Conservation (phyloP, 2,113 vertebrate species). For the Plecotus auritus region DNA sequence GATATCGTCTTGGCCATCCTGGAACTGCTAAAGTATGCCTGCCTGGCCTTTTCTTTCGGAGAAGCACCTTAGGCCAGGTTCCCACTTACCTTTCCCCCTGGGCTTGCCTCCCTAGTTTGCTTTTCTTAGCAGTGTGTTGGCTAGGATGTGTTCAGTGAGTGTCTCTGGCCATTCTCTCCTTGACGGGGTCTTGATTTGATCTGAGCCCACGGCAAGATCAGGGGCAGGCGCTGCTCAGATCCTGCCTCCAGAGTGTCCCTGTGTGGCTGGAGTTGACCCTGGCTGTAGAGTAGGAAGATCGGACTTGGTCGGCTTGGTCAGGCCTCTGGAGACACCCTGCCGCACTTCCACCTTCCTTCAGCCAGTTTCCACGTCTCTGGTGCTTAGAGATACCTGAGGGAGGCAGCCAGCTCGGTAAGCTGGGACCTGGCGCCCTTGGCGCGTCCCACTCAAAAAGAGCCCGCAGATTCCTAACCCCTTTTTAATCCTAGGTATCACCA, state of each 20-base stretch:
- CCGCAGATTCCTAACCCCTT: conserved; percentile 34
- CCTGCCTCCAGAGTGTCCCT: conserved; percentile 67
- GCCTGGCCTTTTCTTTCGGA: conserved; percentile 59
- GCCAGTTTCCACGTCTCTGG: conserved; percentile 67
- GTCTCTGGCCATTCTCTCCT: conserved; percentile 64
- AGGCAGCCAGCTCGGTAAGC: conserved; percentile 66
- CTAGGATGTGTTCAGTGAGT: conserved; percentile 62
- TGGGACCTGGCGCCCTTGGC: conserved; percentile 74
- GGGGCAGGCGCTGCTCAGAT: conserved; percentile 66
- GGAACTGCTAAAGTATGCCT: conserved; percentile 94
- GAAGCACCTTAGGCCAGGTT: conserved; percentile 63
- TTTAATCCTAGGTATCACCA: conserved; percentile 92
- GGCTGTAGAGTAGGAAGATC: conserved; percentile 75
- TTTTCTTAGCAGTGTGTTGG: conserved; percentile 56
- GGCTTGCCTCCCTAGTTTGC: conserved; percentile 69
- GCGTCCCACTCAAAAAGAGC: conserved; percentile 46
- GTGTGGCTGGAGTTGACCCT: conserved; percentile 71
- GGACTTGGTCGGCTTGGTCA: conserved; percentile 73
- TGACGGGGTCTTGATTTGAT: conserved; percentile 70
- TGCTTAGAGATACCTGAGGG: conserved; percentile 57
- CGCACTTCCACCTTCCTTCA: conserved; percentile 74
- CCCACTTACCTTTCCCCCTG: conserved; percentile 49
- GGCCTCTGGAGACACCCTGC: conserved; percentile 73
- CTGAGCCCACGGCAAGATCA: conserved; percentile 69
- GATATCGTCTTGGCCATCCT: conserved; percentile 98